Base-by-base conservation (phyloP, 1,140 invertebrate species). In the Hyles euphorbiae region DNA sequence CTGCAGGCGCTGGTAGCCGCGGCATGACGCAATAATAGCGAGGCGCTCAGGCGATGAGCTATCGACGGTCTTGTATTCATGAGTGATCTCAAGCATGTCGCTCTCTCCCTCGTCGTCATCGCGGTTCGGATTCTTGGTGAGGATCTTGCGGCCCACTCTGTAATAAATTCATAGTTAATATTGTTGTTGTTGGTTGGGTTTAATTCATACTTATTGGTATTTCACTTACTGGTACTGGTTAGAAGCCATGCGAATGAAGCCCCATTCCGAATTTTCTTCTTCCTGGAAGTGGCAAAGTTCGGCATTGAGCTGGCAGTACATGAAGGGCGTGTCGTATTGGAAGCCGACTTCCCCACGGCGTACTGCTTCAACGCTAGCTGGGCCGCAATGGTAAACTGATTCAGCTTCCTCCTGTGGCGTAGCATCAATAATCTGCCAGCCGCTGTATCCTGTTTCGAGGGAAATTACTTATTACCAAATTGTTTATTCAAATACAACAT, bases 361-460 rank as follows among this genome's bases (percentile, higher is more conserved):
- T 0, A 96, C 91, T 43, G 95, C 95, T 71, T 91, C 91, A n/a
- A 92, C 87, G 40, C 92, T 92, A 9, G 92, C 91, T 1, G 95
- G 94, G 4, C 95, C 95, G 76, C 93, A 94, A n/a, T 91, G 90
- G 62, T 90, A 92, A 0, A 92, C 84, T 71, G 91, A 85, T 49
- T 92, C 92, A 56, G 94, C 94, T 58, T 91, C 83, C 84, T 95
- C 94, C 76, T 96, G 95, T 3, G 94, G 95, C 8, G 94, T 96
- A 2, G 94, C 89, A 76, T 96, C 95, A 67, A 95, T 93, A 5
- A 93, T 93, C 79, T 96, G 95, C 95, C 95, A 96, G 4, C 95
- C 95, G 43, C 93, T 94, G 74, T 94, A 94, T 12, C 93, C 94
- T 72, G 56, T 22, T 40, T 8, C 36, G 8, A 50, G 56, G 46